These are phyloP conservation scores for Australoheros facetus DNA, from an alignment of 2,797 vertebrate species.

Conservation along the genomic window DNA sequence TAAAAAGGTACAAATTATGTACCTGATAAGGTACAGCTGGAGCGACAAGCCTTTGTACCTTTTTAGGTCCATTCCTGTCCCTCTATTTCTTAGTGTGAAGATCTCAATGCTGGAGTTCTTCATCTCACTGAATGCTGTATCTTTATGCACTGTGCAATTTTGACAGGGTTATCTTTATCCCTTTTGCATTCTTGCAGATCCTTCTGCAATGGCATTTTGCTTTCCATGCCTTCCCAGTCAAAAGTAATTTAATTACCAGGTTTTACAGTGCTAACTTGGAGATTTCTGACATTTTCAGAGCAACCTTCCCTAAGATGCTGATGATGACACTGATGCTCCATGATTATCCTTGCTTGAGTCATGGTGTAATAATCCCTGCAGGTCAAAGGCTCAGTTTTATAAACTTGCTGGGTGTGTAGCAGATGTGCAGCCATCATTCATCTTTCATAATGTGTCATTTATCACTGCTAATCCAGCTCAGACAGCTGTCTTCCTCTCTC, in stretches of 20 bases:
- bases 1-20: too few species aligned
- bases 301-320: neutral
- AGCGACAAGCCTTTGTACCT: too few species aligned
- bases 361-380: slow-evolving; percentile 6
- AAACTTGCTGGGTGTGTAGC: slow-evolving; percentile 6
- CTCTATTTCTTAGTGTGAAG: too few species aligned
- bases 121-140: neutral
- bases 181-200: neutral
- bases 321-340: slow-evolving; percentile 3
- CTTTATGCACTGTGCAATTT: neutral
- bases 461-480: slow-evolving; percentile 18
- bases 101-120: neutral
- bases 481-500: neutral
- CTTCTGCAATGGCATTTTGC: neutral
- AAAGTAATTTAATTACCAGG: neutral
- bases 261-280: neutral
- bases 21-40: too few species aligned
- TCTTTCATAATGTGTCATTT: slow-evolving; percentile 28
- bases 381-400: slow-evolving; percentile 23
- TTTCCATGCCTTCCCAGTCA: neutral
- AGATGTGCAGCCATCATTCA: slow-evolving; percentile 19
- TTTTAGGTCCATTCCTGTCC: too few species aligned
- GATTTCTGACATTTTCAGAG: slow-evolving; percentile 1
- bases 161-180: neutral
- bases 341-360: neutral